A percentile compares a stretch with the other conserved stretches of the same genome.
phyloP scores from a whole-genome alignment of 2,888 invertebrate species.

The Caradrina clavipalpis region DNA sequence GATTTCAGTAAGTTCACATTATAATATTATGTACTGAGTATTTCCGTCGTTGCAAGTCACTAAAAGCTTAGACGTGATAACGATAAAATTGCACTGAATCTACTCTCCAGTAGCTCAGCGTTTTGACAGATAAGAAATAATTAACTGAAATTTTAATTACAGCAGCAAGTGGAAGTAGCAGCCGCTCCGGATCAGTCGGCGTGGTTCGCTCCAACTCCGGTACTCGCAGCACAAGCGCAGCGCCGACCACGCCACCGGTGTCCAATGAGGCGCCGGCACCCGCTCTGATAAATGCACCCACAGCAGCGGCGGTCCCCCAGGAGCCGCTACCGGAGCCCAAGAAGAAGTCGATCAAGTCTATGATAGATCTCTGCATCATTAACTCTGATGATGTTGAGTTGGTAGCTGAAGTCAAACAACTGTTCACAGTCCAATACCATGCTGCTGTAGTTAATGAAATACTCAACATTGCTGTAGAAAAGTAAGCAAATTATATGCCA shows the following conservation, averaged over 20 bases:
- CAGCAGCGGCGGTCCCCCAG: slow-evolving; percentile 68
- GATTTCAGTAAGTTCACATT: slow-evolving; percentile 80
- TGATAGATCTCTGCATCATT: slow-evolving; percentile 78
- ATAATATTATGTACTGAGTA: neutral
- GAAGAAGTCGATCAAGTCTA: slow-evolving; percentile 78
- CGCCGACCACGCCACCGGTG: slow-evolving; percentile 65
- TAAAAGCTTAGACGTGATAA: neutral
- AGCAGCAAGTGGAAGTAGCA: slow-evolving; percentile 69
- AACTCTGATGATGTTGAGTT: slow-evolving; percentile 80
- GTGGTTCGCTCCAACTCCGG: slow-evolving; percentile 78
- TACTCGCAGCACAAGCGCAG: slow-evolving; percentile 72
- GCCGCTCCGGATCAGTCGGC: slow-evolving; percentile 80
- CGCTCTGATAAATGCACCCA: slow-evolving; percentile 29
- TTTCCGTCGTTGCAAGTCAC: neutral
- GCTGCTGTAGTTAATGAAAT: slow-evolving; percentile 82
- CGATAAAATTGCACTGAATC: neutral
- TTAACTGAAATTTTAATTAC: slow-evolving; percentile 13
- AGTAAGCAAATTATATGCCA: slow-evolving; percentile 70
- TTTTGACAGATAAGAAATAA: no score
- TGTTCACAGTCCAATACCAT: slow-evolving; percentile 79
- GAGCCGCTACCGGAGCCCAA: slow-evolving; percentile 80
- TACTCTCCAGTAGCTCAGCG: no score
- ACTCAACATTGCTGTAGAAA: slow-evolving; percentile 81
- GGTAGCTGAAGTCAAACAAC: slow-evolving; percentile 76
- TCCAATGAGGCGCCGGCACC: slow-evolving; percentile 64